These are phyloP conservation scores for Poecilus cupreus DNA, from an alignment of 2,888 invertebrate genomes.

Conservation along the genomic window DNA sequence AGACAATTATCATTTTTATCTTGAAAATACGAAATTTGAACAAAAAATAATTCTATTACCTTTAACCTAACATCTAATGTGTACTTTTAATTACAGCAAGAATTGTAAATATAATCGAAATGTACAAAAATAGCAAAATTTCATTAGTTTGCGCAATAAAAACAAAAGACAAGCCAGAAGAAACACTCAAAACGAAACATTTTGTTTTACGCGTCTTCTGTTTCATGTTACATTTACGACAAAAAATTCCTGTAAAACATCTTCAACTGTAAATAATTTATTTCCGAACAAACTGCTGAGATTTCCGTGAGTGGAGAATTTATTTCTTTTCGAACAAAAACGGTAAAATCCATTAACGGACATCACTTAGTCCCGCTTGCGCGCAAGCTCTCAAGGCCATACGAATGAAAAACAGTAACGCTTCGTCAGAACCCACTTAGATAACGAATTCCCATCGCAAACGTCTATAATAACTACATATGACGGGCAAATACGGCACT, in stretches of 20 bases:
- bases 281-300: slow-evolving; percentile 19
- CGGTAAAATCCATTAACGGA: slow-evolving; percentile 37
- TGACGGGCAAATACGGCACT: not conserved
- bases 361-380: slow-evolving; percentile 34
- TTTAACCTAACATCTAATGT: too few species aligned
- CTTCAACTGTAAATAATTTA: slow-evolving; percentile 44
- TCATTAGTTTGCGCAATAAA: not conserved
- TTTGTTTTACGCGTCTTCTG: not conserved
- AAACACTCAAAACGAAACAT: not conserved
- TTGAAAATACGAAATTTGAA: too few species aligned
- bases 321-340: slow-evolving; percentile 38
- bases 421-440: slow-evolving; percentile 3
- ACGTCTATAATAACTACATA: not conserved
- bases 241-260: slow-evolving; percentile 20
- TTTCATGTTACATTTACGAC: not conserved
- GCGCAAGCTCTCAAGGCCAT: slow-evolving; percentile 4
- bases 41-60: too few species aligned
- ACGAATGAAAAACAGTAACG: slow-evolving; percentile 31
- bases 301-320: slow-evolving; percentile 14
- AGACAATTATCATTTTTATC: too few species aligned
- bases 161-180: not conserved
- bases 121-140: not conserved
- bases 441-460: slow-evolving; percentile 32
- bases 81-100: too few species aligned
- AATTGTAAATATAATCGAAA: too few species aligned